These are phyloP conservation scores for Coecobrya sp. DNA, from an alignment of 2,888 invertebrate genomes.

Conservation along the genomic window DNA sequence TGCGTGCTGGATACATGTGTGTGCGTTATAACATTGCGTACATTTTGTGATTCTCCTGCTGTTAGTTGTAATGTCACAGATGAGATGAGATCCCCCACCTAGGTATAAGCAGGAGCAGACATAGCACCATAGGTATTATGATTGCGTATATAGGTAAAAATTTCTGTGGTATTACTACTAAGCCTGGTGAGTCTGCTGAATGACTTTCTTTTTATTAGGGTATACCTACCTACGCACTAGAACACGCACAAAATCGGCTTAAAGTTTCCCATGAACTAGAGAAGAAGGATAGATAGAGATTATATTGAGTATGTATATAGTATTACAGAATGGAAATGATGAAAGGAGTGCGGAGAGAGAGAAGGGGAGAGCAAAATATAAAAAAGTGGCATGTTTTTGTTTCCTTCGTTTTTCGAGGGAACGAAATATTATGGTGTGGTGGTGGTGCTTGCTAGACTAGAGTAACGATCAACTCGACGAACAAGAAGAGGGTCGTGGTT, in stretches of 20 bases:
- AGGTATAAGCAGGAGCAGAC: constrained; percentile 1
- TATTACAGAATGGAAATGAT: constrained; percentile 32
- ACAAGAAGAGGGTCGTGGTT: constrained; percentile 70
- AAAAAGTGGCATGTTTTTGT: constrained; percentile 63
- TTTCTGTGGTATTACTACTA: not conserved
- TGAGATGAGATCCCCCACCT: constrained; percentile 51
- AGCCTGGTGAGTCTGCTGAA: not conserved
- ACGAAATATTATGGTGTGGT: constrained; percentile 14
- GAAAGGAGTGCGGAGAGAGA: constrained; percentile 36
- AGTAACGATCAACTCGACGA: constrained; percentile 60
- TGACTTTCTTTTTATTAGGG: not conserved
- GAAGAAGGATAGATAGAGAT: not conserved
- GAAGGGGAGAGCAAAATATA: constrained; percentile 37
- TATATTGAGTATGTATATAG: constrained; percentile 11
- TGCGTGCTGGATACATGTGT: constrained; percentile 25
- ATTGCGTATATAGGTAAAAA: constrained; percentile 46
- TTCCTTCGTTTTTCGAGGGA: constrained; percentile 23
- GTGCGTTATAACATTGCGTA: not conserved
- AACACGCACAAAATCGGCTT: constrained; percentile 45
- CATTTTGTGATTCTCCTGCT: no score
- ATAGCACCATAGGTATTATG: not conserved
- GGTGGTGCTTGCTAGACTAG: not conserved
- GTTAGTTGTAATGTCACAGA: constrained; percentile 63
- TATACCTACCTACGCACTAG: constrained; percentile 14
- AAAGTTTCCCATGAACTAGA: constrained; percentile 7